A percentile compares a stretch with the other conserved stretches of the same genome.
Conservation (phyloP, 2,888 invertebrate genomes). For the Erebia palarica region DNA sequence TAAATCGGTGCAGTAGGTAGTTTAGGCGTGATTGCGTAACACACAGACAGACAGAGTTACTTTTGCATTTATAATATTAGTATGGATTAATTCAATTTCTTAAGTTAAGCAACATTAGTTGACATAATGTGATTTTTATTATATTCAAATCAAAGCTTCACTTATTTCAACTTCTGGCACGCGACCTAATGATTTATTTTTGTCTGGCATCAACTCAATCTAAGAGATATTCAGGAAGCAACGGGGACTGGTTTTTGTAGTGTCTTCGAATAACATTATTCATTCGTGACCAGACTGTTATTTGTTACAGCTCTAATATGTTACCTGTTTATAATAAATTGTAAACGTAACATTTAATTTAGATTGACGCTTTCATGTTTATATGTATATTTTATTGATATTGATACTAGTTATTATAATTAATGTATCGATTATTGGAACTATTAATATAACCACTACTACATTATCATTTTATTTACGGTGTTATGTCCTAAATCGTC, state of each 20-base stretch:
- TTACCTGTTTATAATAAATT: slow-evolving; percentile 12
- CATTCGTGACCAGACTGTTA: slow-evolving; percentile 21
- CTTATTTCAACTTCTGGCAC: too few species aligned
- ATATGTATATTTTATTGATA: slow-evolving; percentile 6
- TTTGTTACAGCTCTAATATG: slow-evolving; percentile 20
- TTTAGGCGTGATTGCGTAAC: too few species aligned
- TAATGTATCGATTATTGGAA: neutral
- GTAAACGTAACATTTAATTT: slow-evolving; percentile 16
- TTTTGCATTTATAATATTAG: too few species aligned
- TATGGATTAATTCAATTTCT: too few species aligned
- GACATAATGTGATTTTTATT: too few species aligned
- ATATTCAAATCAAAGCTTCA: too few species aligned
- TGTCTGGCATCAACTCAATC: too few species aligned
- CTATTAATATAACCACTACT: neutral
- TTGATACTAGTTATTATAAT: neutral
- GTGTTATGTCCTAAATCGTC: neutral
- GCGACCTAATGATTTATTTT: too few species aligned
- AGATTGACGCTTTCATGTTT: slow-evolving; percentile 19
- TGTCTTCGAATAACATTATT: slow-evolving; percentile 23
- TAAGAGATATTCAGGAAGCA: slow-evolving; percentile 37
- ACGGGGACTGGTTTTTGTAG: slow-evolving; percentile 31
- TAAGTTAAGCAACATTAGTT: too few species aligned
- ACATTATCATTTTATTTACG: too few species aligned
- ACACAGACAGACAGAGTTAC: too few species aligned
- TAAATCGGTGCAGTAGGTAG: too few species aligned